These are phyloP conservation scores for Ceyx melanurus DNA, from an alignment of 2,113 vertebrate species.

Conservation along the genomic window DNA sequence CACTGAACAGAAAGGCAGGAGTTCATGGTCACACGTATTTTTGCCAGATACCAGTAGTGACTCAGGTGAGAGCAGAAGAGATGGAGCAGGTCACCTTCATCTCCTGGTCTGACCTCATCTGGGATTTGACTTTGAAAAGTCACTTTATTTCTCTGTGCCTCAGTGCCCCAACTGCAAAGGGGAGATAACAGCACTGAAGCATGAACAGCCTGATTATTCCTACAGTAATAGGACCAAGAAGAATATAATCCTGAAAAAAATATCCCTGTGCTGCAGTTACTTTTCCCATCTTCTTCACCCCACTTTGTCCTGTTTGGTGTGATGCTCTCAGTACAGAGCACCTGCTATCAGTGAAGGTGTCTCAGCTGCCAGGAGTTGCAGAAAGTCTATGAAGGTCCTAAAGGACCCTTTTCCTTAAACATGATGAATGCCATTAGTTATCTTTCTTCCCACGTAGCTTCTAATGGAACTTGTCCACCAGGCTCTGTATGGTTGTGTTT, in stretches of 20 bases:
- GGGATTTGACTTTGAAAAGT: neutral
- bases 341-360: neutral
- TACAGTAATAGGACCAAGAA: neutral
- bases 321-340: neutral
- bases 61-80: neutral
- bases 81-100: neutral
- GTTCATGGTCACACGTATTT: neutral
- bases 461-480: neutral
- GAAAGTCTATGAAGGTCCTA: neutral
- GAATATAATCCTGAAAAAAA: neutral
- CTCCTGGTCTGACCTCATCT: neutral
- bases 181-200: neutral
- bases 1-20: neutral
- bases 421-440: neutral
- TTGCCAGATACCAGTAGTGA: fast-evolving
- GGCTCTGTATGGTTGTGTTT: fast-evolving
- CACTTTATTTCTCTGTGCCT: neutral
- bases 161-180: neutral
- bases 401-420: neutral
- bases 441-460: fast-evolving
- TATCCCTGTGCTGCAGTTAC: neutral
- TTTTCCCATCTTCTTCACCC: neutral
- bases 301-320: neutral
- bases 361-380: neutral
- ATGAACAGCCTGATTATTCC: neutral